A percentile compares a stretch with the other conserved stretches of the same genome.
phyloP scores from a whole-genome alignment of 2,113 vertebrate genomes.

The Caranx melampygus region DNA sequence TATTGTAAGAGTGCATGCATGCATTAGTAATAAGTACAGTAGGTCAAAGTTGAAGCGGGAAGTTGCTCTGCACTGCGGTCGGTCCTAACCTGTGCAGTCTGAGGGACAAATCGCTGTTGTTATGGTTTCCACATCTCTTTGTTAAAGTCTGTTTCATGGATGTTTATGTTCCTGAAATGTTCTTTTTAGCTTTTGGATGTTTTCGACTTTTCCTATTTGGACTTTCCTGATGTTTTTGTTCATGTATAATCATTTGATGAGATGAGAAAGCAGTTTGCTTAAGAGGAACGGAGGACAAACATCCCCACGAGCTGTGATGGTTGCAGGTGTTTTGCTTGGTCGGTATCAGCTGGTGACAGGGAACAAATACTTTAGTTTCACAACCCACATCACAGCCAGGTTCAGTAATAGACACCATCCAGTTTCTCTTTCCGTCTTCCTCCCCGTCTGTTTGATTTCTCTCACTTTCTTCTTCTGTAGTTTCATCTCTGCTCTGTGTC shows the following conservation, averaged over 20 bases:
- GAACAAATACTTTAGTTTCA: slow-evolving; percentile 27
- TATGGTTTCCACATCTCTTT: not conserved
- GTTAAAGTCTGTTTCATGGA: not conserved
- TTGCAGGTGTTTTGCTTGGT: not conserved
- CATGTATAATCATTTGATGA: not conserved
- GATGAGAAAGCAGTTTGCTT: not conserved
- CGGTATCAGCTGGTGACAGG: not conserved
- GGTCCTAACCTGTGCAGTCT: not conserved
- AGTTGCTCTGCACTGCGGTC: not conserved
- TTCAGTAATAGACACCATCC: slow-evolving; percentile 19
- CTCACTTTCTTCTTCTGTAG: slow-evolving; percentile 14
- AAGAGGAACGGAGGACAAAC: not conserved
- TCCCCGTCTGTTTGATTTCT: not conserved
- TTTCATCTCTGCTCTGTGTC: not conserved
- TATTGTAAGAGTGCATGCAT: slow-evolving; percentile 34
- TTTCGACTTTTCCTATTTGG: no score
- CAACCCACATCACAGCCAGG: slow-evolving; percentile 27
- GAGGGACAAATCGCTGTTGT: not conserved
- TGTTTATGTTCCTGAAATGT: not conserved
- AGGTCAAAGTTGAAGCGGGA: slow-evolving; percentile 33
- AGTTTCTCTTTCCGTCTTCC: slow-evolving; percentile 32
- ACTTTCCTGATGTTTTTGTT: not conserved
- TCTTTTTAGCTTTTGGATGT: not conserved
- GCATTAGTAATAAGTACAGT: slow-evolving; percentile 28
- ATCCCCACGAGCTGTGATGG: not conserved